Conservation (phyloP, 2,113 vertebrate genomes). For the Lota lota region DNA sequence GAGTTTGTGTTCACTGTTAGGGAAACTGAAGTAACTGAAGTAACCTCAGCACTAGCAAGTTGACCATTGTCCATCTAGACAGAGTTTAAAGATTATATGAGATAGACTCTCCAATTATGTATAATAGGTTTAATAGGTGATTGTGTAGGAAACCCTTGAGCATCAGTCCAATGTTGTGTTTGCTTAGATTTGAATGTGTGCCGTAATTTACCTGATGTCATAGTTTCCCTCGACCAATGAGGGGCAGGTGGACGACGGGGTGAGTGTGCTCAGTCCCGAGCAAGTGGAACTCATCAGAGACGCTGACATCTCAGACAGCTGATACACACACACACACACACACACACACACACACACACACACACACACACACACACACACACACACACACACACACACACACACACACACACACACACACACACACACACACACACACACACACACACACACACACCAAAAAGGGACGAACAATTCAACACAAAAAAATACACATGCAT, state of each 20-base stretch:
- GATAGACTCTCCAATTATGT: too few species aligned
- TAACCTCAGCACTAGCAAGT: too few species aligned
- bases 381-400: constrained; percentile 15
- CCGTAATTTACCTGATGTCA: constrained; percentile 77
- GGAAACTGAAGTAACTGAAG: too few species aligned
- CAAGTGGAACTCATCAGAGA: constrained; percentile 84
- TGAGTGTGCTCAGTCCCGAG: constrained; percentile 85
- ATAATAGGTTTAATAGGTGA: too few species aligned
- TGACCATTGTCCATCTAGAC: too few species aligned
- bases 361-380: constrained; percentile 12
- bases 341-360: constrained; percentile 24
- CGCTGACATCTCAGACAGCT: constrained; percentile 96
- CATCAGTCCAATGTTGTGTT: too few species aligned
- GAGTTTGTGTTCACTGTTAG: too few species aligned
- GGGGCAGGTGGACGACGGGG: constrained; percentile 94
- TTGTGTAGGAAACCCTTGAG: too few species aligned
- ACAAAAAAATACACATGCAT: constrained; percentile 33
- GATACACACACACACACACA: constrained; percentile 45
- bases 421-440: not conserved
- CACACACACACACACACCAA: not conserved
- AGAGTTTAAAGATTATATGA: too few species aligned
- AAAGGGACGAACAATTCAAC: too few species aligned
- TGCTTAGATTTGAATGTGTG: too few species aligned
- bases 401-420: not conserved
- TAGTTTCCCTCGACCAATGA: constrained; percentile 91